Conservation (phyloP, 2,888 invertebrate species). For the Mystacides longicornis region DNA sequence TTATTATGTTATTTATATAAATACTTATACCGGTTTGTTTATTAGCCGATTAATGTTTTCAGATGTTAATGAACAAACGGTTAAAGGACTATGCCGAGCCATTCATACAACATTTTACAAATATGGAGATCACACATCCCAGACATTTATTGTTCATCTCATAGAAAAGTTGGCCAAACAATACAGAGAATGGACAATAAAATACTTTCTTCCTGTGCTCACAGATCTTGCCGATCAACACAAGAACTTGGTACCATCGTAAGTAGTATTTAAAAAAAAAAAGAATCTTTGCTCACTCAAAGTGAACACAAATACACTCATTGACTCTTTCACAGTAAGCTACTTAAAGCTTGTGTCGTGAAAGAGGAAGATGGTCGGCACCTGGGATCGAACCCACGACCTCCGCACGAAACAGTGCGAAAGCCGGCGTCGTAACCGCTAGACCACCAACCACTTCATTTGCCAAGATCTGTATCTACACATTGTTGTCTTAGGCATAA, state of each 20-base stretch:
- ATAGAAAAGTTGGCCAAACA: conserved; percentile 56
- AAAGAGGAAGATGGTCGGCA: too few species aligned
- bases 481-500: too few species aligned
- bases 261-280: conserved; percentile 34
- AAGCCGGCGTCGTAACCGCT: too few species aligned
- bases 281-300: too few species aligned
- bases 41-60: conserved; percentile 28
- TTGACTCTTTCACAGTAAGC: too few species aligned
- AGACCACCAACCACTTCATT: too few species aligned
- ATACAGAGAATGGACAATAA: conserved; percentile 64
- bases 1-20: too few species aligned
- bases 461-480: too few species aligned
- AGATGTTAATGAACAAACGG: conserved; percentile 73
- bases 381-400: too few species aligned
- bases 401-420: too few species aligned
- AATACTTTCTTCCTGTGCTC: conserved; percentile 58
- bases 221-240: conserved; percentile 56
- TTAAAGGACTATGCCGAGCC: conserved; percentile 72
- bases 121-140: conserved; percentile 73
- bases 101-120: conserved; percentile 69
- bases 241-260: conserved; percentile 60
- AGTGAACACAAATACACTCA: too few species aligned
- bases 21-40: conserved; percentile 20
- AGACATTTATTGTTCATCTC: conserved; percentile 63
- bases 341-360: too few species aligned